Conservation (phyloP, 2,797 vertebrate species). For the Acanthurus tractus region DNA sequence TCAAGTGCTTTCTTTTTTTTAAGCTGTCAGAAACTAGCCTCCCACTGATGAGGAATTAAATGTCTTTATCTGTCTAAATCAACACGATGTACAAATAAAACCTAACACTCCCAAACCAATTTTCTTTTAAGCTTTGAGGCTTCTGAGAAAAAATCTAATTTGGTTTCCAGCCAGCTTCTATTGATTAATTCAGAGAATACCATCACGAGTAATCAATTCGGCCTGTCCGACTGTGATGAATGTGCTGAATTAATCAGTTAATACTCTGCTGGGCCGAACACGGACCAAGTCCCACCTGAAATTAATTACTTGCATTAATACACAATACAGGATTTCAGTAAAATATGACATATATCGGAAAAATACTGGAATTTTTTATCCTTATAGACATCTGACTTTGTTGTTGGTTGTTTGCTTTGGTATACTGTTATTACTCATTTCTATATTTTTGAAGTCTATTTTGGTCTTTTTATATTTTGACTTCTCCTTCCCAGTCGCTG, state of each 20-base stretch:
- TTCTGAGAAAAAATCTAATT: conserved; percentile 28
- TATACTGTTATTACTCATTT: background rate
- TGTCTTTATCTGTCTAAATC: background rate
- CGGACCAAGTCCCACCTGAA: conserved; percentile 8
- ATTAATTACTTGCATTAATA: conserved; percentile 10
- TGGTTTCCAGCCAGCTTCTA: conserved; percentile 22
- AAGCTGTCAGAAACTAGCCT: background rate
- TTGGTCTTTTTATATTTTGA: background rate
- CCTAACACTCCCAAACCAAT: conserved; percentile 7
- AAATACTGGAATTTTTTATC: background rate
- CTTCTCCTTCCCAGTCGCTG: background rate
- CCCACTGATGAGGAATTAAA: background rate
- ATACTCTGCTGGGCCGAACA: background rate
- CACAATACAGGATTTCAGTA: background rate
- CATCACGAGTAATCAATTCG: conserved; percentile 29
- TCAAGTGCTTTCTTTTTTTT: no score
- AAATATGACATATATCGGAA: background rate
- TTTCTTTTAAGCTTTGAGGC: conserved; percentile 7
- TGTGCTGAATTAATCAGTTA: conserved; percentile 48
- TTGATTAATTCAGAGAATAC: conserved; percentile 43
- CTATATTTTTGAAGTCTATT: background rate
- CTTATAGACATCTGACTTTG: no score
- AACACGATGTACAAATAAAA: background rate
- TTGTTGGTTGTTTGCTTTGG: background rate
- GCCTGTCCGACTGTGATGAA: conserved; percentile 25